Percentiles rank a stretch among this genome's conserved stretches.
Evolutionary conservation across 2,797 vertebrate species (phyloP).

Genomic region (Myotis vivesi): DNA sequence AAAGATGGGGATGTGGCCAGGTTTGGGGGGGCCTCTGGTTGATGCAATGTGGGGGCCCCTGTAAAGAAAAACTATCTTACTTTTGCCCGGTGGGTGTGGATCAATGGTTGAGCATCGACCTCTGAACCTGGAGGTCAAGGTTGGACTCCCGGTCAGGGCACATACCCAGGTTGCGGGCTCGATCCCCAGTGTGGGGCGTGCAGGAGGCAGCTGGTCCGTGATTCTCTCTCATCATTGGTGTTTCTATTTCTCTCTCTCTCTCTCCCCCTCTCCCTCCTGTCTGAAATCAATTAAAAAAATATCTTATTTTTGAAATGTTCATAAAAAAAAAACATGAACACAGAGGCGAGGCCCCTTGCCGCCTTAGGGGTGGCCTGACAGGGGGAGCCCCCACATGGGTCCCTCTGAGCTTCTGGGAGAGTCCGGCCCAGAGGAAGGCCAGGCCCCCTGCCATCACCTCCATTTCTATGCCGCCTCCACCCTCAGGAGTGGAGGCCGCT

Average conservation of each 20-base stretch:
- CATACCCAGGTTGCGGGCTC: too few relatives aligned
- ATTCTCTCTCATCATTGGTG: too few relatives aligned
- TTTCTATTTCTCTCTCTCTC: too few relatives aligned
- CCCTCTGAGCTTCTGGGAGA: background rate
- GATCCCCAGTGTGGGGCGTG: too few relatives aligned
- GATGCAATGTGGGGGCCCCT: too few relatives aligned
- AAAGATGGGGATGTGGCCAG: background rate
- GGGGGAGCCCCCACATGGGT: accelerated
- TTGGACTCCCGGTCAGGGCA: too few relatives aligned
- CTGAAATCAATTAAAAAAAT: background rate
- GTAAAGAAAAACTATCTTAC: background rate
- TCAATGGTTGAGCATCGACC: too few relatives aligned
- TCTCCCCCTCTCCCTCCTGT: too few relatives aligned
- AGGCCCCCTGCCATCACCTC: background rate
- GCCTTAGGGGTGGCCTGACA: background rate
- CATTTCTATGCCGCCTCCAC: background rate
- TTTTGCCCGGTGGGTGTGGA: background rate
- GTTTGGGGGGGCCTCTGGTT: background rate
- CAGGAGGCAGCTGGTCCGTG: too few relatives aligned
- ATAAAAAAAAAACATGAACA: background rate
- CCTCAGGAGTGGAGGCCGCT: background rate
- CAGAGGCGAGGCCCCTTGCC: background rate
- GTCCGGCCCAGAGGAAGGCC: background rate
- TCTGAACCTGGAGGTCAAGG: too few relatives aligned
- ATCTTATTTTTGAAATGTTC: background rate